Conservation (phyloP, 2,888 invertebrate genomes). For the Cerastoderma edule region DNA sequence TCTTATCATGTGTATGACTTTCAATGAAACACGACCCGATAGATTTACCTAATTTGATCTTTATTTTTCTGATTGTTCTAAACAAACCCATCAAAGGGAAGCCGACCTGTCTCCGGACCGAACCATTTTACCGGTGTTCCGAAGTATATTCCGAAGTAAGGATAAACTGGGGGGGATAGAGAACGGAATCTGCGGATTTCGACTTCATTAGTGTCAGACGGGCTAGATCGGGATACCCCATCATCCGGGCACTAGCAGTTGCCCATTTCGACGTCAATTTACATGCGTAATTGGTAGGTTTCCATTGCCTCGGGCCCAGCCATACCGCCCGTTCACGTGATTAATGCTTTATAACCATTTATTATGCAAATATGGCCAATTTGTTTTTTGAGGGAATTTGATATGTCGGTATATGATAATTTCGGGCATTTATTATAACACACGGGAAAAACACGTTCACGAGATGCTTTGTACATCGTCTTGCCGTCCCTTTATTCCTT, state of each 20-base stretch:
- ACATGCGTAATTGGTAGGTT: constrained; percentile 60
- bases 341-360: constrained; percentile 55
- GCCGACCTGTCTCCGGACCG: too few relatives aligned
- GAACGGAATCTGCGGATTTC: constrained; percentile 5
- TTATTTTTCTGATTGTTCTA: too few relatives aligned
- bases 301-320: constrained; percentile 39
- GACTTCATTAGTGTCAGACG: constrained; percentile 17
- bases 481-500: neutral
- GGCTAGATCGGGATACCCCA: neutral
- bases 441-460: neutral
- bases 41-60: too few relatives aligned
- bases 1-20: too few relatives aligned
- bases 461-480: constrained; percentile 1
- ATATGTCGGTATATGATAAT: constrained; percentile 43
- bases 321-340: constrained; percentile 35
- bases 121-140: too few relatives aligned
- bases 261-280: constrained; percentile 53
- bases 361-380: constrained; percentile 62
- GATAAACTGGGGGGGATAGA: too few relatives aligned
- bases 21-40: too few relatives aligned
- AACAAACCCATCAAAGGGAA: too few relatives aligned
- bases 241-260: constrained; percentile 17
- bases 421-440: constrained; percentile 13
- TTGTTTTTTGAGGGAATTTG: constrained; percentile 48
- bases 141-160: too few relatives aligned